These are phyloP conservation scores for Pectinophora gossypiella DNA, from an alignment of 1,140 invertebrate genomes.

Conservation along the genomic window DNA sequence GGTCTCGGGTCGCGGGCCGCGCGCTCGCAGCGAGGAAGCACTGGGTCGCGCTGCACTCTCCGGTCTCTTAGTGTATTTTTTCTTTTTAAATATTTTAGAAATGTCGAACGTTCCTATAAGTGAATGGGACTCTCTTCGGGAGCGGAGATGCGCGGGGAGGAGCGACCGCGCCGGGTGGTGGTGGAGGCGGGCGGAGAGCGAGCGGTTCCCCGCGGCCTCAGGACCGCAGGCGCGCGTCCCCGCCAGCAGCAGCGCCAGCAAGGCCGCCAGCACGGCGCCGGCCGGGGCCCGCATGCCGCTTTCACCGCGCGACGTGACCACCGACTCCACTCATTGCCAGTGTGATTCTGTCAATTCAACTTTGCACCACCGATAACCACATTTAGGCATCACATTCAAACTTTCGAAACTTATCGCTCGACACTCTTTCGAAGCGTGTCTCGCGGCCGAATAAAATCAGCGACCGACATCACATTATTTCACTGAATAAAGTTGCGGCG, in stretches of 20 bases:
- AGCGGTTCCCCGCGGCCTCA: conserved; percentile 28
- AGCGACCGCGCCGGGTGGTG: conserved; percentile 3
- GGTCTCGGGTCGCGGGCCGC: not conserved
- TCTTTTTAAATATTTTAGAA: conserved; percentile 46
- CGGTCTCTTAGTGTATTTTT: conserved; percentile 18
- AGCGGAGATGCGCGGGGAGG: conserved; percentile 21
- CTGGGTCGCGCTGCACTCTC: conserved; percentile 14
- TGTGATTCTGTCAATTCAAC: too few species aligned
- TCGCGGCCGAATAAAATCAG: too few species aligned
- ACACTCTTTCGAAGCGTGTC: too few species aligned
- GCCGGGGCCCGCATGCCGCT: conserved; percentile 27
- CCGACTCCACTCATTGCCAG: too few species aligned
- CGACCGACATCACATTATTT: too few species aligned
- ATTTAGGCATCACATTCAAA: too few species aligned
- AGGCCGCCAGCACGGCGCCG: conserved; percentile 23
- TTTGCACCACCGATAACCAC: too few species aligned
- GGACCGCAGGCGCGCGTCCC: conserved; percentile 15
- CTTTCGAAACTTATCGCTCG: too few species aligned
- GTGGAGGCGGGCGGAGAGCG: conserved; percentile 23
- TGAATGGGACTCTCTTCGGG: conserved; percentile 34
- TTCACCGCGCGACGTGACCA: conserved; percentile 12
- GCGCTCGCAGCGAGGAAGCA: conserved; percentile 20
- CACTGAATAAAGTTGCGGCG: too few species aligned
- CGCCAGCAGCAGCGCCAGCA: conserved; percentile 37
- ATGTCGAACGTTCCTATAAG: conserved; percentile 54